Evolutionary conservation across 2,888 invertebrate genomes (phyloP).

Genomic region (Sarcophaga variegata): DNA sequence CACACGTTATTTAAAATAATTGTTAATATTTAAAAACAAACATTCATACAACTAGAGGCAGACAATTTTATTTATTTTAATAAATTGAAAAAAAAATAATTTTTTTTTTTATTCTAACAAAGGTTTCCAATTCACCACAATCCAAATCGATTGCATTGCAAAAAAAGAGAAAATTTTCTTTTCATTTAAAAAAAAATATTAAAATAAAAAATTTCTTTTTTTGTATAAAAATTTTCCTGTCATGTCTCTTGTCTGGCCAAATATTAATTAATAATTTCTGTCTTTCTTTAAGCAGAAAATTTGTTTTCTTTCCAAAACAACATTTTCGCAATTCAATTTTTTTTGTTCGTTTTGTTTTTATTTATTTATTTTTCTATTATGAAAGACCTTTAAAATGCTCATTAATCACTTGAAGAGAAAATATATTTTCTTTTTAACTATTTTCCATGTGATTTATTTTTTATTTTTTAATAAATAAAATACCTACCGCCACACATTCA

Average conservation of each 20-base stretch:
- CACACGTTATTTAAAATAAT: constrained; percentile 39
- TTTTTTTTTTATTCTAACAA: too few relatives aligned
- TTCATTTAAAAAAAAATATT: neutral
- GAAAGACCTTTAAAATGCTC: constrained; percentile 77
- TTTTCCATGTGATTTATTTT: neutral
- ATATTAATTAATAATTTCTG: constrained; percentile 36
- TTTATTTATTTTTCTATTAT: constrained; percentile 22
- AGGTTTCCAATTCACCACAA: too few relatives aligned
- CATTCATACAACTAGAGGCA: neutral
- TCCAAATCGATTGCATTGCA: too few relatives aligned
- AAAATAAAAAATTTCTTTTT: constrained; percentile 6
- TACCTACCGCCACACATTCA: constrained; percentile 96
- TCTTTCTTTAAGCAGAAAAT: neutral
- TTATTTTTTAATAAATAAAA: constrained; percentile 17
- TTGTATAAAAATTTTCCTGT: constrained; percentile 45
- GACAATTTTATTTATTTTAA: too few relatives aligned
- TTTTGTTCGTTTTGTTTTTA: neutral
- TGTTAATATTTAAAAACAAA: neutral
- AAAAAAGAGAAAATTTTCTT: neutral
- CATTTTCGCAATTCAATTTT: neutral
- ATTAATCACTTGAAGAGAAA: constrained; percentile 75
- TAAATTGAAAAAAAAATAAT: neutral
- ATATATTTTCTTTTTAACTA: constrained; percentile 24
- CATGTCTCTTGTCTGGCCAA: constrained; percentile 51
- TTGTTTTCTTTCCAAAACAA: constrained; percentile 2